A percentile compares a stretch with the other conserved stretches of the same genome.
Evolutionary conservation across 2,113 vertebrate genomes (phyloP).

Genomic region (Pygoscelis antarcticus): DNA sequence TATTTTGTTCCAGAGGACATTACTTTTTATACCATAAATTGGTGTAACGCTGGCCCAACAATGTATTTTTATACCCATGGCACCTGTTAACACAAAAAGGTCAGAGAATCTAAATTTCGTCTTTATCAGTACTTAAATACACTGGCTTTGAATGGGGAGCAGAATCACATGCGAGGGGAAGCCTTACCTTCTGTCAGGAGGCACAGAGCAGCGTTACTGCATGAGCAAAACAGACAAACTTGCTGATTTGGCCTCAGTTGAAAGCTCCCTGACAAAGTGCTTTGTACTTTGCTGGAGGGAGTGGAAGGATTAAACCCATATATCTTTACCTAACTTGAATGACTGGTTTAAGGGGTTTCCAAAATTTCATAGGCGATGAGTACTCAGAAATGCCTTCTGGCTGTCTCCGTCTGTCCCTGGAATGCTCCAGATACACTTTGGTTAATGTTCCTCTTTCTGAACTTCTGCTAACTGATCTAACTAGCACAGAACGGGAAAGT

Average conservation of each 20-base stretch:
- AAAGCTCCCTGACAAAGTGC: not conserved
- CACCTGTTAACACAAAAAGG: not conserved
- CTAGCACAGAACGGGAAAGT: not conserved
- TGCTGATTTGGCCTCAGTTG: not conserved
- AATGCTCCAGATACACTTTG: not conserved
- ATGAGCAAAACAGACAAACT: not conserved
- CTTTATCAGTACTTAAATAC: not conserved
- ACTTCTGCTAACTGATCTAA: not conserved
- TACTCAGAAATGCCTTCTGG: not conserved
- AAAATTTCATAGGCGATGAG: not conserved
- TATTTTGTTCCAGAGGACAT: not conserved
- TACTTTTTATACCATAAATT: not conserved
- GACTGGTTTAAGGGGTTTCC: not conserved
- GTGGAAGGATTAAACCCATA: not conserved
- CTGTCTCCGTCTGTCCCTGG: not conserved
- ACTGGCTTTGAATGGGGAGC: not conserved
- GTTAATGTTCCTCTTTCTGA: not conserved
- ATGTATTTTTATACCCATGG: not conserved
- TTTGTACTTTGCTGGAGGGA: not conserved
- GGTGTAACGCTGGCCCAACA: not conserved
- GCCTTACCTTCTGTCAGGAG: not conserved
- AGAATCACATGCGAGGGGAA: fast-evolving
- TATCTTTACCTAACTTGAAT: not conserved
- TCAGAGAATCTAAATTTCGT: not conserved
- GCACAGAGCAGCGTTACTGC: not conserved